Percentiles rank a stretch among this genome's conserved stretches.
These are phyloP conservation scores for Champsocephalus esox DNA, from an alignment of 2,797 vertebrate species.

Conservation along the genomic window DNA sequence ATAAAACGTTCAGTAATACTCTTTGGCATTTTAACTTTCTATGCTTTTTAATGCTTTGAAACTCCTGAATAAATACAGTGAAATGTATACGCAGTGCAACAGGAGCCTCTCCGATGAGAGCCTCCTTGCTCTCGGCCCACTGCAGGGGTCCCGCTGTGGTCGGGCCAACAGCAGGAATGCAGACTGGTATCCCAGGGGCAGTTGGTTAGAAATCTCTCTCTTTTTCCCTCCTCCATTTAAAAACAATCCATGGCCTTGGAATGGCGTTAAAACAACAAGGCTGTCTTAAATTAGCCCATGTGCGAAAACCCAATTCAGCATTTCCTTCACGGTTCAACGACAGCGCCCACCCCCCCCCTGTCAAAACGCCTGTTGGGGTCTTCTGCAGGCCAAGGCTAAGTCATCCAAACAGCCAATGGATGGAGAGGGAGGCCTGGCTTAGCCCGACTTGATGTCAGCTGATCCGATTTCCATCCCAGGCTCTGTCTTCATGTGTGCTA, in stretches of 20 bases:
- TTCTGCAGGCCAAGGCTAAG: conserved; percentile 39
- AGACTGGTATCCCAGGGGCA: conserved; percentile 66
- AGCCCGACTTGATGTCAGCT: conserved; percentile 52
- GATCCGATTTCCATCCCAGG: conserved; percentile 70
- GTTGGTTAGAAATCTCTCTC: conserved; percentile 62
- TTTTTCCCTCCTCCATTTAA: conserved; percentile 24
- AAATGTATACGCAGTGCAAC: conserved; percentile 50
- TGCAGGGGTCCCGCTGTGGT: conserved; percentile 66
- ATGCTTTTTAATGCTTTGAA: conserved; percentile 37
- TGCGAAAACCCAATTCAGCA: conserved; percentile 54
- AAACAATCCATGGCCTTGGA: conserved; percentile 46
- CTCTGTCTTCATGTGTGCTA: conserved; percentile 7
- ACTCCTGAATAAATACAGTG: conserved; percentile 43
- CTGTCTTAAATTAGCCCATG: conserved; percentile 66
- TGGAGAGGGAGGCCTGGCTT: conserved; percentile 48
- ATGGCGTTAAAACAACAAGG: conserved; percentile 66
- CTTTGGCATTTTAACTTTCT: conserved; percentile 31
- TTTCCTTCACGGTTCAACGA: conserved; percentile 60
- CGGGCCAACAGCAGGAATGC: conserved; percentile 66
- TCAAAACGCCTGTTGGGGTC: conserved; percentile 23
- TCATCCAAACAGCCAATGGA: conserved; percentile 63
- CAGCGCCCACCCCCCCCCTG: conserved; percentile 18
- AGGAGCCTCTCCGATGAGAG: conserved; percentile 48
- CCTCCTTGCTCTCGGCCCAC: conserved; percentile 33
- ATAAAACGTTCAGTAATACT: conserved; percentile 1